phyloP scores from a whole-genome alignment of 2,797 vertebrate genomes.

The Denticeps clupeoides region DNA sequence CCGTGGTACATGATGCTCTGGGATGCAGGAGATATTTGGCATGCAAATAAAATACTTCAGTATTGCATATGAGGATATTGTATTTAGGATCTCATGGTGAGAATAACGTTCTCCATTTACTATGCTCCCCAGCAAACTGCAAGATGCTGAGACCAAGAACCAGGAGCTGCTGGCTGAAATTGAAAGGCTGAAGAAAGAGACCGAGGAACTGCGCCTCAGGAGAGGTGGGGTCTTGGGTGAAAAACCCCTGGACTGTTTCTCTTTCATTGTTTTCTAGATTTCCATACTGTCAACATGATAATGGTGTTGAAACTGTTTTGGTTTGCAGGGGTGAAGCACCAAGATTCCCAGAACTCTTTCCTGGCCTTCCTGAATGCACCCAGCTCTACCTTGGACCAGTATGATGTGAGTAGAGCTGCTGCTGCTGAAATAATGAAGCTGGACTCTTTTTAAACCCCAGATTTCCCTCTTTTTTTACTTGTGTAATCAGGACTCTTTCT shows the following conservation, averaged over 20 bases:
- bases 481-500: slow-evolving; percentile 86
- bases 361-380: slow-evolving; percentile 95
- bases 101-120: too few species aligned
- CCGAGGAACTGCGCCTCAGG: slow-evolving; percentile 82
- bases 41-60: too few species aligned
- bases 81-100: too few species aligned
- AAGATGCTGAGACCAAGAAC: slow-evolving; percentile 86
- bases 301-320: too few species aligned
- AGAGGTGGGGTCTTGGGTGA: slow-evolving; percentile 70
- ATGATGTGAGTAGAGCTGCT: slow-evolving; percentile 76
- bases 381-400: slow-evolving; percentile 88
- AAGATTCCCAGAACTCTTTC: slow-evolving; percentile 98
- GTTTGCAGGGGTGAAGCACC: slow-evolving; percentile 91
- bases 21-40: too few species aligned
- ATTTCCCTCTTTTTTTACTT: slow-evolving; percentile 30
- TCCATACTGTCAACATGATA: too few species aligned
- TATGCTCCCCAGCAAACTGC: slow-evolving; percentile 73
- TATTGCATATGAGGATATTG: too few species aligned
- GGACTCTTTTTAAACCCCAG: too few species aligned
- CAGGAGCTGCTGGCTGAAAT: slow-evolving; percentile 81
- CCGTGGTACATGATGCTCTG: too few species aligned
- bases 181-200: slow-evolving; percentile 86
- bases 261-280: too few species aligned
- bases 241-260: too few species aligned
- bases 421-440: too few species aligned